Conservation (phyloP, 2,888 invertebrate species). For the Micropterix aruncella region DNA sequence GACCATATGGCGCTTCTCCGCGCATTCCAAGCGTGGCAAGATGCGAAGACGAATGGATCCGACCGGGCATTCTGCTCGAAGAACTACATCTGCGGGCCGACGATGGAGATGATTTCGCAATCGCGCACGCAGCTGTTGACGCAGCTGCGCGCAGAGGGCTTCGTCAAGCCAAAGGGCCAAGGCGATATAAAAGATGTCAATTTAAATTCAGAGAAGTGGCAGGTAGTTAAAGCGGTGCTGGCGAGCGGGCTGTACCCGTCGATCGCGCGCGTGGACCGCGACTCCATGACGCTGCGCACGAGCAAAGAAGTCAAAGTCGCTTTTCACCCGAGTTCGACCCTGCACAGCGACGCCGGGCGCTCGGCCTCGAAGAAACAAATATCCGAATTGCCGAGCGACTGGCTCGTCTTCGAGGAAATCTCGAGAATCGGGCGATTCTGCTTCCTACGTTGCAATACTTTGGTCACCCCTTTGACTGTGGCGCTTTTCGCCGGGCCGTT, state of each 20-base stretch:
- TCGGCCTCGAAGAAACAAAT: constrained; percentile 23
- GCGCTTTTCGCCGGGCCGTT: constrained; percentile 64
- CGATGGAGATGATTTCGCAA: constrained; percentile 83
- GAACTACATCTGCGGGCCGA: constrained; percentile 62
- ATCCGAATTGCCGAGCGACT: constrained; percentile 53
- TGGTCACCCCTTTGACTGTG: constrained; percentile 69
- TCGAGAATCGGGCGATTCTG: constrained; percentile 53
- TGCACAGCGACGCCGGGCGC: constrained; percentile 39
- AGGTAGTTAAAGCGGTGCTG: constrained; percentile 80
- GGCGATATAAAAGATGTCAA: constrained; percentile 69
- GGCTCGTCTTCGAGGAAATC: constrained; percentile 82
- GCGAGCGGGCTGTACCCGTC: constrained; percentile 86
- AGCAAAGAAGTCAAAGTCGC: constrained; percentile 41
- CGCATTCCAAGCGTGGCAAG: constrained; percentile 62
- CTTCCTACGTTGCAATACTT: constrained; percentile 64
- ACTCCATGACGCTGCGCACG: constrained; percentile 44
- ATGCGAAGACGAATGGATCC: constrained; percentile 42
- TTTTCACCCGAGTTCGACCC: constrained; percentile 47
- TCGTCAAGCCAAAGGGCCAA: constrained; percentile 47
- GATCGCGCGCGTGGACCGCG: constrained; percentile 58
- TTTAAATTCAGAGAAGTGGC: constrained; percentile 73
- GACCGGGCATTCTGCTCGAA: constrained; percentile 60
- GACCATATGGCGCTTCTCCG: constrained; percentile 82
- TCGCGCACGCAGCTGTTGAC: constrained; percentile 73
- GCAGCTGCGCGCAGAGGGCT: constrained; percentile 61